Conservation (phyloP, 2,888 invertebrate species). For the Diplazon laetatorius region DNA sequence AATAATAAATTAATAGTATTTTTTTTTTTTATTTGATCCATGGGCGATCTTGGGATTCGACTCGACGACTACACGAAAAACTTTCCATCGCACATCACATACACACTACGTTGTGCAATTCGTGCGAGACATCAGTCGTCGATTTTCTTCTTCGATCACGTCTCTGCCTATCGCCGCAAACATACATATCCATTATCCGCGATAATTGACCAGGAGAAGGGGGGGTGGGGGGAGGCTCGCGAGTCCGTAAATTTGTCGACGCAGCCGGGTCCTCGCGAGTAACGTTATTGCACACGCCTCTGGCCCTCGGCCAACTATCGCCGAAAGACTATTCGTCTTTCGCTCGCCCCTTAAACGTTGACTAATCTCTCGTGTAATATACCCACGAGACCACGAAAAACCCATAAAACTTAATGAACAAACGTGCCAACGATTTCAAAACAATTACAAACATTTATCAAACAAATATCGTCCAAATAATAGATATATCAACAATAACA, state of each 20-base stretch:
- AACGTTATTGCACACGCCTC: constrained; percentile 16
- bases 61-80: neutral
- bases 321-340: constrained; percentile 37
- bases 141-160: constrained; percentile 10
- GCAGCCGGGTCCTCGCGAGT: constrained; percentile 1
- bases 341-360: constrained; percentile 34
- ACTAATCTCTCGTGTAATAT: constrained; percentile 24
- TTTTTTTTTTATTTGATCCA: too few species aligned
- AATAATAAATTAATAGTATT: too few species aligned
- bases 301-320: constrained; percentile 29
- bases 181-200: constrained; percentile 35
- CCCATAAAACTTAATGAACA: neutral
- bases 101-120: too few species aligned
- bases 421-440: neutral
- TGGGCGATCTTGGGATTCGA: too few species aligned
- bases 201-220: constrained; percentile 39
- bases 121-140: too few species aligned
- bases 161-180: constrained; percentile 12
- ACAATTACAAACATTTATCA: neutral
- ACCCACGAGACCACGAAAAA: constrained; percentile 2
- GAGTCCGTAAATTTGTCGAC: constrained; percentile 43
- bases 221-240: constrained; percentile 13
- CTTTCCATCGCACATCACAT: too few species aligned
- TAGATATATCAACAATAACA: too few species aligned
- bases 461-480: too few species aligned